Percentiles rank a stretch among this genome's conserved stretches.
Evolutionary conservation across 2,888 invertebrate species (phyloP).

Genomic region (Busseola fusca): DNA sequence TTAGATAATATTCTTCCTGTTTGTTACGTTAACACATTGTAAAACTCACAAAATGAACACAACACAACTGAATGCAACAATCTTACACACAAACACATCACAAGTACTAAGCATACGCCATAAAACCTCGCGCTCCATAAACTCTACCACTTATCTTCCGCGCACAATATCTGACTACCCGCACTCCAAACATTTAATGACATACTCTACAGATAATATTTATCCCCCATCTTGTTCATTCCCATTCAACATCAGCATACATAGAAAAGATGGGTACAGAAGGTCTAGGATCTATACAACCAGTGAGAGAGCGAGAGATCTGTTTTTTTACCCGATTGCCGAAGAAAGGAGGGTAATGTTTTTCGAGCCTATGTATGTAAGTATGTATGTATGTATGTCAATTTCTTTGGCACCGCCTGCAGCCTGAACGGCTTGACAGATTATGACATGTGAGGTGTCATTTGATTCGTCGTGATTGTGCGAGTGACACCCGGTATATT

Average conservation of each 20-base stretch:
- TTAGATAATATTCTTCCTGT: neutral
- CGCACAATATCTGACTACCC: constrained; percentile 45
- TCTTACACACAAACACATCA: constrained; percentile 15
- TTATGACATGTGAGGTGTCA: no score
- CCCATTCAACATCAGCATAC: constrained; percentile 10
- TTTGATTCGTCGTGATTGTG: no score
- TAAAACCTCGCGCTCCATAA: constrained; percentile 44
- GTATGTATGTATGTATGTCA: no score
- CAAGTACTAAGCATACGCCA: constrained; percentile 31
- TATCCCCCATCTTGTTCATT: constrained; percentile 44
- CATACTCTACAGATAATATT: constrained; percentile 45
- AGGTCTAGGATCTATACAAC: neutral
- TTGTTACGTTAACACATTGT: neutral
- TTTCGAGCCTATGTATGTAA: no score
- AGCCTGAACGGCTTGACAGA: no score
- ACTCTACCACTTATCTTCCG: constrained; percentile 38
- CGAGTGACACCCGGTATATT: no score
- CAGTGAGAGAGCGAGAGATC: no score
- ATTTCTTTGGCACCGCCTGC: no score
- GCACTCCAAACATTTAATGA: constrained; percentile 57
- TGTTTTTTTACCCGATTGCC: no score
- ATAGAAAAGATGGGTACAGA: neutral
- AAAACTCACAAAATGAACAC: neutral
- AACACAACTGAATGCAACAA: constrained; percentile 28
- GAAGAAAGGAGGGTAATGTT: no score